These are phyloP conservation scores for Aporophyla lueneburgensis DNA, from an alignment of 2,888 invertebrate species.

Conservation along the genomic window DNA sequence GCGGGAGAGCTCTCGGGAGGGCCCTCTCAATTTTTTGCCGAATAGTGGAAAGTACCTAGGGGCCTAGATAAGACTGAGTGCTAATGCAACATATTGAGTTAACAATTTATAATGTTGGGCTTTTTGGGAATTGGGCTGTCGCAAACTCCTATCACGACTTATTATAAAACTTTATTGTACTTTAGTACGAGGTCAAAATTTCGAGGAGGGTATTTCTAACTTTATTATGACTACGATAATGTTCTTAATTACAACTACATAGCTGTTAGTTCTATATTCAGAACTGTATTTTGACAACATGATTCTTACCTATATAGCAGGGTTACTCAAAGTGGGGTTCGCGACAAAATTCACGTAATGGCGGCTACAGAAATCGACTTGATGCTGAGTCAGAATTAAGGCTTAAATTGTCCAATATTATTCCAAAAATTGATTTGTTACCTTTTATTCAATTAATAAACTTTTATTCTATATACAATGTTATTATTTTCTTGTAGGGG, in stretches of 20 bases:
- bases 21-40: background rate
- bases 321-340: no score
- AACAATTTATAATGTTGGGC: background rate
- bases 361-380: no score
- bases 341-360: no score
- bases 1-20: no score
- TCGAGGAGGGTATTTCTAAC: background rate
- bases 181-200: background rate
- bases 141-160: background rate
- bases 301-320: background rate
- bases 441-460: no score
- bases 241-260: background rate
- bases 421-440: no score
- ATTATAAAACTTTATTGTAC: conserved; percentile 4
- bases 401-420: no score
- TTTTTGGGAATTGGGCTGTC: background rate
- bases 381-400: no score
- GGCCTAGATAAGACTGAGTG: background rate
- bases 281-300: background rate
- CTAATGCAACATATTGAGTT: conserved; percentile 6
- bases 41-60: background rate
- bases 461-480: no score
- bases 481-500: no score
- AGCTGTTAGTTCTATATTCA: background rate
- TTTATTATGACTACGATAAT: background rate